Evolutionary conservation across 2,797 vertebrate genomes (phyloP).

Genomic region (Sphaeramia orbicularis): DNA sequence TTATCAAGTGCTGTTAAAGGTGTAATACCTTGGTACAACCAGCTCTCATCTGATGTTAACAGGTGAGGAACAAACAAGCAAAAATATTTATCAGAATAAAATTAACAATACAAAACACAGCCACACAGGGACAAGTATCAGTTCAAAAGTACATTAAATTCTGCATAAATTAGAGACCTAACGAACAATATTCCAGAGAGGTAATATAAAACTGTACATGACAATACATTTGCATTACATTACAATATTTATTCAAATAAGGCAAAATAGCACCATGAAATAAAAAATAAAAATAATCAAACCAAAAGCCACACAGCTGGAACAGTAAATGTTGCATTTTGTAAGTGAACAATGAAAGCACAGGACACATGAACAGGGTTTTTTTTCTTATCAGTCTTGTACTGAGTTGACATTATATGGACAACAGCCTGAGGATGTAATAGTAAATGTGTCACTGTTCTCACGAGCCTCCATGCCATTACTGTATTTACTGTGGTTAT

Average conservation of each 20-base stretch:
- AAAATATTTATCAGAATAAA: constrained; percentile 68
- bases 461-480: constrained; percentile 56
- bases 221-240: constrained; percentile 85
- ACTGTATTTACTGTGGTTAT: constrained; percentile 52
- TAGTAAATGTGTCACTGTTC: constrained; percentile 28
- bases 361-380: constrained; percentile 43
- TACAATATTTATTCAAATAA: constrained; percentile 83
- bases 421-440: constrained; percentile 25
- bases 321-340: constrained; percentile 68
- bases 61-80: constrained; percentile 72
- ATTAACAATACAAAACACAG: constrained; percentile 78
- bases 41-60: constrained; percentile 63
- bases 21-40: constrained; percentile 54
- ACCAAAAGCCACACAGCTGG: constrained; percentile 63
- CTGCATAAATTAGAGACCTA: constrained; percentile 83
- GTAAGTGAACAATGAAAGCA: constrained; percentile 64
- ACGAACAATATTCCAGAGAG: constrained; percentile 79
- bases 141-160: constrained; percentile 80
- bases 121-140: constrained; percentile 75
- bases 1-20: constrained; percentile 67
- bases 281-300: constrained; percentile 52
- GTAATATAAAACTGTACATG: constrained; percentile 87
- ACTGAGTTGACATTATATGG: constrained; percentile 18
- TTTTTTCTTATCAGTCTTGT: constrained; percentile 11
- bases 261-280: constrained; percentile 81